These are phyloP conservation scores for Scrobipalpa costella DNA, from an alignment of 2,888 invertebrate genomes.

Conservation along the genomic window DNA sequence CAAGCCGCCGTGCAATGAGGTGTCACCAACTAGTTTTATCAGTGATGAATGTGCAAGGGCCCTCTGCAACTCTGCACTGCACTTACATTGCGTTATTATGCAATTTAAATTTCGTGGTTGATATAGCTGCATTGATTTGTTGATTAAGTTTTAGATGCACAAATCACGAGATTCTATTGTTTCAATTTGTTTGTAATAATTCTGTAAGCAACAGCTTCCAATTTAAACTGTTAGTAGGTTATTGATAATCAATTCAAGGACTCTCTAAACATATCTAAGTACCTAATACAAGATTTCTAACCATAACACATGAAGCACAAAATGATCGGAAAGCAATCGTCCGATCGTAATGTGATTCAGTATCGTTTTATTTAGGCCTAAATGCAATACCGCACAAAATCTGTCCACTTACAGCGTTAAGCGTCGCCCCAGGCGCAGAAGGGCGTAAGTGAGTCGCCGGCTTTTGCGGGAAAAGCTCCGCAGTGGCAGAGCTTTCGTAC, in stretches of 20 bases:
- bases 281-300: not conserved
- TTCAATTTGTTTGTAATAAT: too few relatives aligned
- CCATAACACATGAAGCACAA: slow-evolving; percentile 17
- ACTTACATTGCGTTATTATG: slow-evolving; percentile 35
- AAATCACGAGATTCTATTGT: too few relatives aligned
- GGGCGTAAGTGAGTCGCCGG: slow-evolving; percentile 49
- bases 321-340: slow-evolving; percentile 32
- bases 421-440: slow-evolving; percentile 52
- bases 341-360: slow-evolving; percentile 51
- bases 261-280: too few relatives aligned
- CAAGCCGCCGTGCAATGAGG: slow-evolving; percentile 46
- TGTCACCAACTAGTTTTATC: slow-evolving; percentile 66
- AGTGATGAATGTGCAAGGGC: slow-evolving; percentile 57
- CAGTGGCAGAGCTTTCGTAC: slow-evolving; percentile 64
- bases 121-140: not conserved
- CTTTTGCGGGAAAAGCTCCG: slow-evolving; percentile 67
- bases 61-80: too few relatives aligned
- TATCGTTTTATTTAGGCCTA: slow-evolving; percentile 74
- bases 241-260: too few relatives aligned
- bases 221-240: too few relatives aligned
- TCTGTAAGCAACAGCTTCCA: too few relatives aligned
- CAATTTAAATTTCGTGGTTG: slow-evolving; percentile 23
- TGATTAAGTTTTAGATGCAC: too few relatives aligned
- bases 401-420: slow-evolving; percentile 78
- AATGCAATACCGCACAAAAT: slow-evolving; percentile 73